Conservation (phyloP, 1,140 invertebrate species). For the Drosophila melanica region DNA sequence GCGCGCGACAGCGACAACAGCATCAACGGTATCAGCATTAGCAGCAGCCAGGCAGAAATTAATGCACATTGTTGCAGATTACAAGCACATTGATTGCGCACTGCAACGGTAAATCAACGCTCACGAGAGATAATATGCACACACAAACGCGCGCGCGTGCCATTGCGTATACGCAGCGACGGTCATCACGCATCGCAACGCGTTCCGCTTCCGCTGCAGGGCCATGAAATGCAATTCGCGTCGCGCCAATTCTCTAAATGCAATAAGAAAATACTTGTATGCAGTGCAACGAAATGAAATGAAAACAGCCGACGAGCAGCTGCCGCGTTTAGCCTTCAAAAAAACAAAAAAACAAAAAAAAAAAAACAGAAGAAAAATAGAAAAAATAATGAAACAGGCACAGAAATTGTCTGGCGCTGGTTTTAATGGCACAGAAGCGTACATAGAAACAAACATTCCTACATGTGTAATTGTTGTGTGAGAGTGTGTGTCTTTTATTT, state of each 20-base stretch:
- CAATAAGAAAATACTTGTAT: conserved; percentile 28
- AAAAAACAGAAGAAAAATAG: conserved; percentile 25
- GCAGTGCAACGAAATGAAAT: conserved; percentile 40
- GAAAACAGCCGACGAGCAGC: conserved; percentile 34
- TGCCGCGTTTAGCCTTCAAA: conserved; percentile 45
- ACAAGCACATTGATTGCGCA: conserved; percentile 57
- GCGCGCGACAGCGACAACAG: conserved; percentile 52
- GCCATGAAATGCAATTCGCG: conserved; percentile 56
- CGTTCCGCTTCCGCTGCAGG: conserved; percentile 57
- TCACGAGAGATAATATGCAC: conserved; percentile 1
- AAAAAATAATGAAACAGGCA: conserved; percentile 38
- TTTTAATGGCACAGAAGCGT: conserved; percentile 20
- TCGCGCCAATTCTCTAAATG: conserved; percentile 45
- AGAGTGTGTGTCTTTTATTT: conserved; percentile 20
- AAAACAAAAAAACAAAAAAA: conserved; percentile 7
- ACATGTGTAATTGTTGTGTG: conserved; percentile 33
- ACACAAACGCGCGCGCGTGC: conserved; percentile 51
- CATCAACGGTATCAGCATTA: neutral
- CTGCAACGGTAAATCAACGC: conserved; percentile 48
- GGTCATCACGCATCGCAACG: conserved; percentile 36
- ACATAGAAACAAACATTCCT: conserved; percentile 20
- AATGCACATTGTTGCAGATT: conserved; percentile 66
- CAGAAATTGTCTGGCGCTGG: conserved; percentile 40
- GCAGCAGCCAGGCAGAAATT: conserved; percentile 31
- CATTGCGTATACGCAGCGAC: conserved; percentile 76